Base-by-base conservation (phyloP, 2,888 invertebrate species). In the Coleophora deauratella region DNA sequence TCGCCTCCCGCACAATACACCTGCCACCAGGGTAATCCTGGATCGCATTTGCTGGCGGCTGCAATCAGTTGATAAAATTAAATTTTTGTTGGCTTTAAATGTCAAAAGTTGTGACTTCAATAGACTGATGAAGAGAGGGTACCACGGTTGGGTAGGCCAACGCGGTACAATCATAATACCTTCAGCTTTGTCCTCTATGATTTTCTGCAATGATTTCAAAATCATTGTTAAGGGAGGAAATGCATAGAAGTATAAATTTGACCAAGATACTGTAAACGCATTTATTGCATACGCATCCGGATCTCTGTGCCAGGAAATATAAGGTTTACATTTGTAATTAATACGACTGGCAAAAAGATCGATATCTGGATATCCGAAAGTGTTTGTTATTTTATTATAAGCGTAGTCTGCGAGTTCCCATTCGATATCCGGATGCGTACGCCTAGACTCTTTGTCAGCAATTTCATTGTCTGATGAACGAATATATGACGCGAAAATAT, bases 391-490 rank as follows among this genome's bases (percentile, higher is more conserved):
- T 6, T 2, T 15, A 9, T 11, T 6, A 21, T 7, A 35, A 2
- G 35, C 15, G 6, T 10, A 8, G 14, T 14, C 15, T 21, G 35
- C 8, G 6, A 28, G 13, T 12, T 33, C 33, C 33, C 33, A 33
- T 33, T 44, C 35, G 6, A 37, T 40, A 27, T 37, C 39, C 3
- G 13, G 27, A 34, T 38, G 27, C 10, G 9, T 28, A 12, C 30
- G 11, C 27, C 46, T 30, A 9, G 46, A 46, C 14, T 44, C 41
- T 1, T 3, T 2, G 38, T 44, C 46, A 1, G 46, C 46, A 12
- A 27, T 28, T 4, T 2, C 9, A 27, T 46, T 44, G 3, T 40
- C 35, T 9, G 6, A 13, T 9, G 42, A 43, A 12, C n/a, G 9
- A 30, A 45, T 40, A 27, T 45, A 43, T 9, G 37, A 39, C 9